Evolutionary conservation across 2,888 invertebrate species (phyloP).

Genomic region (Apodemia zela): DNA sequence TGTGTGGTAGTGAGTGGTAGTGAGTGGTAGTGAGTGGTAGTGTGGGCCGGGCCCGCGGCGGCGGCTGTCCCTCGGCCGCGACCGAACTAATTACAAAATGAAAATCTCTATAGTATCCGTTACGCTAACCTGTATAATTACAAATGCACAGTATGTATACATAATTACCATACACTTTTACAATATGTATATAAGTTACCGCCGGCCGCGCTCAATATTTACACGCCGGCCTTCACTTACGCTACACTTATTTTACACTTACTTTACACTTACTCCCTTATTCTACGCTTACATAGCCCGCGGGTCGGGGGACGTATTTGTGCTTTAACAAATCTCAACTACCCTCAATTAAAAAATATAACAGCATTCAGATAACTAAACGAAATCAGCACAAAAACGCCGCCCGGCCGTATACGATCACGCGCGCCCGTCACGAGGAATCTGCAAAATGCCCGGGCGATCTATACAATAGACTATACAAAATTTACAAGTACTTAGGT

Average conservation of each 20-base stretch:
- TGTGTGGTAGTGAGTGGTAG: not conserved
- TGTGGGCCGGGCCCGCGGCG: constrained; percentile 2
- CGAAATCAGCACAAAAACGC: constrained; percentile 15
- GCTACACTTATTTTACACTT: constrained; percentile 20
- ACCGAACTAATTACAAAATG: constrained; percentile 53
- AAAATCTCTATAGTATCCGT: constrained; percentile 69
- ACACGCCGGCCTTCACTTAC: constrained; percentile 26
- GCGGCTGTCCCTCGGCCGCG: constrained; percentile 21
- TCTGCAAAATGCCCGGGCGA: constrained; percentile 40
- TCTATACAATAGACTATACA: constrained; percentile 41
- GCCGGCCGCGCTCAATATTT: constrained; percentile 12
- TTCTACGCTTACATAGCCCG: not conserved
- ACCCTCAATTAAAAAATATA: constrained; percentile 10
- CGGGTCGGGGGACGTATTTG: not conserved
- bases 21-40: not conserved
- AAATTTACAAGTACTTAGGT: constrained; percentile 57
- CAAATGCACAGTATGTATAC: constrained; percentile 73
- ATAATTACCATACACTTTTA: constrained; percentile 71
- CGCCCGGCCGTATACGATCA: constrained; percentile 7
- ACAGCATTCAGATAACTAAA: constrained; percentile 6
- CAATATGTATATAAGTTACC: constrained; percentile 60
- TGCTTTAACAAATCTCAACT: not conserved
- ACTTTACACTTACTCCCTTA: not conserved
- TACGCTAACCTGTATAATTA: constrained; percentile 74
- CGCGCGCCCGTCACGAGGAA: constrained; percentile 35